Evolutionary conservation across 1,140 invertebrate species (phyloP).

Genomic region (Solen grandis): DNA sequence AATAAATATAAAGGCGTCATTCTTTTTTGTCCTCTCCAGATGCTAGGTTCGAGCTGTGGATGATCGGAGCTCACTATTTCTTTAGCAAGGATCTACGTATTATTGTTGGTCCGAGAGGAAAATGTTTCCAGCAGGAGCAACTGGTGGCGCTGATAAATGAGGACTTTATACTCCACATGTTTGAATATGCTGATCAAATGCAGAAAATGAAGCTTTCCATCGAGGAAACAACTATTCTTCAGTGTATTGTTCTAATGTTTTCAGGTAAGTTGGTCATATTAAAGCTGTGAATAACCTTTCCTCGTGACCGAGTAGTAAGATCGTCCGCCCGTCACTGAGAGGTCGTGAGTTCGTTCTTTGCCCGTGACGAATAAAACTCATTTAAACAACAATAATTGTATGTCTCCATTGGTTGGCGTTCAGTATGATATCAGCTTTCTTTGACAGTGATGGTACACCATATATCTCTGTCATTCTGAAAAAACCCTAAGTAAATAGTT

Average conservation of each 20-base stretch:
- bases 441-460: too few relatives aligned
- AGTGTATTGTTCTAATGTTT: conserved; percentile 58
- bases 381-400: too few relatives aligned
- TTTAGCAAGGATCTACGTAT: conserved; percentile 56
- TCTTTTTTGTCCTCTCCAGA: too few relatives aligned
- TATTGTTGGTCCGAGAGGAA: conserved; percentile 50
- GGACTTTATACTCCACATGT: conserved; percentile 54
- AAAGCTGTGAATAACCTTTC: not conserved
- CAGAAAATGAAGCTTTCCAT: conserved; percentile 51
- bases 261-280: conserved; percentile 43
- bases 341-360: too few relatives aligned
- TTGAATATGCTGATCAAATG: conserved; percentile 42
- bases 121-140: conserved; percentile 55
- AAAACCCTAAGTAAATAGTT: too few relatives aligned
- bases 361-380: too few relatives aligned
- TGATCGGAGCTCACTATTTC: conserved; percentile 52
- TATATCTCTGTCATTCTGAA: too few relatives aligned
- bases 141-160: conserved; percentile 48
- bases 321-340: too few relatives aligned
- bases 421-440: too few relatives aligned
- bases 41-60: conserved; percentile 68
- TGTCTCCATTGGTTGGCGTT: too few relatives aligned
- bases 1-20: too few relatives aligned
- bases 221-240: conserved; percentile 61
- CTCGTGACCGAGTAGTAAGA: not conserved